phyloP scores from a whole-genome alignment of 2,797 vertebrate genomes.

The Leptatherina wallacei region DNA sequence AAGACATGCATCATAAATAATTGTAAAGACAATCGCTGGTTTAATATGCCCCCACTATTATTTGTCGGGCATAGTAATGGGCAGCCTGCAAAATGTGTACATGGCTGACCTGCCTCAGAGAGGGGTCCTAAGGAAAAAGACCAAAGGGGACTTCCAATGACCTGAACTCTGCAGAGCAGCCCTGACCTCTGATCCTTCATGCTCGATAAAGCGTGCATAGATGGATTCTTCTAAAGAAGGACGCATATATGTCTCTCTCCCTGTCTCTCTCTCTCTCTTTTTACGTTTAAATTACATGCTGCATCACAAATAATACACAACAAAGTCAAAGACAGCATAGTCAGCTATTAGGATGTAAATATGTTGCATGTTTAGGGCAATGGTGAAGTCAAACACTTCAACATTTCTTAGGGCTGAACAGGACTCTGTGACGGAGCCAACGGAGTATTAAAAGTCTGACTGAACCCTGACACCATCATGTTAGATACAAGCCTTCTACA shows the following conservation, averaged over 20 bases:
- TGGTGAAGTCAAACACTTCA: too few relatives aligned
- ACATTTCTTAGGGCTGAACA: too few relatives aligned
- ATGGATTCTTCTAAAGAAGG: conserved; percentile 20
- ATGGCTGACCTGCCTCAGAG: conserved; percentile 49
- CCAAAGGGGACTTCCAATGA: conserved; percentile 37
- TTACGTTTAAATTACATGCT: too few relatives aligned
- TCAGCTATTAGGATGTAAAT: too few relatives aligned
- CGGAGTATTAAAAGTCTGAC: too few relatives aligned
- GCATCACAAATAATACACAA: too few relatives aligned
- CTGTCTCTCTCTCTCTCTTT: too few relatives aligned
- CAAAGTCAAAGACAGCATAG: too few relatives aligned
- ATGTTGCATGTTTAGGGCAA: too few relatives aligned
- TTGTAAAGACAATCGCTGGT: background rate
- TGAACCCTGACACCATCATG: too few relatives aligned
- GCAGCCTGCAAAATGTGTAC: conserved; percentile 30
- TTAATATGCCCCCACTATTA: conserved; percentile 17
- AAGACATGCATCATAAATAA: conserved; percentile 17
- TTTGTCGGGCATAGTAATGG: conserved; percentile 53
- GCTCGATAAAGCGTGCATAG: conserved; percentile 28
- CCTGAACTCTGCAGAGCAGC: conserved; percentile 44
- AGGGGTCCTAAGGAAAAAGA: conserved; percentile 64
- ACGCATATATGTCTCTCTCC: background rate
- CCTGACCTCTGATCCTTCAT: conserved; percentile 51
- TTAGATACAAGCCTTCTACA: too few relatives aligned
- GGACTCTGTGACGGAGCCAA: too few relatives aligned